Conservation (phyloP, 2,797 vertebrate genomes). For the Lepilemur septentrionalis region DNA sequence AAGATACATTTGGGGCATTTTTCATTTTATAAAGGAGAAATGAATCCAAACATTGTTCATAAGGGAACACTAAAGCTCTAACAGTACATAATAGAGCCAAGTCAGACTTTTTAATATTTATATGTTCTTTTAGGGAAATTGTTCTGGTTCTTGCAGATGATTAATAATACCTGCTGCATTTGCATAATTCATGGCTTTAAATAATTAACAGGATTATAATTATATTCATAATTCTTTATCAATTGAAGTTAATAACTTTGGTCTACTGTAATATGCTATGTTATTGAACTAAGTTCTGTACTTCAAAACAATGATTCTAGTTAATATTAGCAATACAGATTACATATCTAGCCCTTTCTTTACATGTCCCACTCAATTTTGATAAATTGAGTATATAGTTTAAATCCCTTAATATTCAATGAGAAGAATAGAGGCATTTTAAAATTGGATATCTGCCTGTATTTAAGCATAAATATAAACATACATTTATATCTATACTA, state of each 20-base stretch:
- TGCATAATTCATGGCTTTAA: slow-evolving; percentile 80
- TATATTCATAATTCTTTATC: slow-evolving; percentile 76
- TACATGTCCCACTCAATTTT: not conserved
- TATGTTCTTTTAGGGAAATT: slow-evolving; percentile 75
- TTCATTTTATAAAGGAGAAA: slow-evolving; percentile 66
- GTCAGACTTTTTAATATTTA: slow-evolving; percentile 79
- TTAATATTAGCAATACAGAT: slow-evolving; percentile 58
- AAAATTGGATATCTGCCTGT: not conserved
- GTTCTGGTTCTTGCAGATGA: slow-evolving; percentile 74
- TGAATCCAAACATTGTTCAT: slow-evolving; percentile 61
- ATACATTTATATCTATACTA: not conserved
- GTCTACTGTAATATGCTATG: slow-evolving; percentile 24
- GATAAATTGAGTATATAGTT: not conserved
- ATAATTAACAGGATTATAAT: slow-evolving; percentile 79
- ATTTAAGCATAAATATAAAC: slow-evolving; percentile 7
- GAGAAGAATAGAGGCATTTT: not conserved
- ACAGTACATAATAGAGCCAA: slow-evolving; percentile 64
- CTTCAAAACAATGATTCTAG: slow-evolving; percentile 34
- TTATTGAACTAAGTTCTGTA: slow-evolving; percentile 38
- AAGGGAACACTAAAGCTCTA: slow-evolving; percentile 63
- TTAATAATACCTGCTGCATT: slow-evolving; percentile 77
- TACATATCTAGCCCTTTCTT: not conserved
- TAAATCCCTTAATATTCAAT: slow-evolving; percentile 34
- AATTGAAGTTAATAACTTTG: slow-evolving; percentile 70
- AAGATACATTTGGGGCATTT: slow-evolving; percentile 51